Percentiles rank a stretch among this genome's conserved stretches.
Conservation (phyloP, 2,888 invertebrate genomes). For the Maniola hyperantus region DNA sequence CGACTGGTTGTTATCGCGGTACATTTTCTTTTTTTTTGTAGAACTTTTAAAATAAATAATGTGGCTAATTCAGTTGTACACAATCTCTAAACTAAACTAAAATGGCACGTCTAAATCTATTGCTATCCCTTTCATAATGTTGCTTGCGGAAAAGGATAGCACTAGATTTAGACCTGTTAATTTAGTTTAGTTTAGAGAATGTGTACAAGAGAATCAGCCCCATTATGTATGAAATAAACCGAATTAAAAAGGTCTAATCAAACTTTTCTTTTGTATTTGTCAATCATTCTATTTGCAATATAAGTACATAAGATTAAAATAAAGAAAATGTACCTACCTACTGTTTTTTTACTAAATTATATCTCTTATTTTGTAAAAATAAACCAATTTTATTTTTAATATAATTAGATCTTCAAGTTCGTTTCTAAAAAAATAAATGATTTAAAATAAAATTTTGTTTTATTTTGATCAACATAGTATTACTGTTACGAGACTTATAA, state of each 20-base stretch:
- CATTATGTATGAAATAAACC: no score
- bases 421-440: constrained; percentile 13
- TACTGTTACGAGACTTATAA: no score
- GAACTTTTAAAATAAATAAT: background rate
- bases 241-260: background rate
- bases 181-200: no score
- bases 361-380: background rate
- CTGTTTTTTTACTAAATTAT: background rate
- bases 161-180: no score
- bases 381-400: background rate
- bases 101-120: no score
- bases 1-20: constrained; percentile 12
- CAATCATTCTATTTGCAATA: background rate
- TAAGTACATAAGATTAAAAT: no score
- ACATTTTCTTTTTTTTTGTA: constrained; percentile 9
- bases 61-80: no score
- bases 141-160: no score
- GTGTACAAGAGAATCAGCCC: no score
- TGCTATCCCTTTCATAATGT: no score
- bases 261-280: background rate
- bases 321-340: background rate
- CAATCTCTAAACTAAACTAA: no score
- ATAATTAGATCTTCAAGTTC: background rate
- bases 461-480: no score
- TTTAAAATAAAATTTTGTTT: background rate